These are phyloP conservation scores for Prietella phreatophila DNA, from an alignment of 2,113 vertebrate species.

Conservation along the genomic window DNA sequence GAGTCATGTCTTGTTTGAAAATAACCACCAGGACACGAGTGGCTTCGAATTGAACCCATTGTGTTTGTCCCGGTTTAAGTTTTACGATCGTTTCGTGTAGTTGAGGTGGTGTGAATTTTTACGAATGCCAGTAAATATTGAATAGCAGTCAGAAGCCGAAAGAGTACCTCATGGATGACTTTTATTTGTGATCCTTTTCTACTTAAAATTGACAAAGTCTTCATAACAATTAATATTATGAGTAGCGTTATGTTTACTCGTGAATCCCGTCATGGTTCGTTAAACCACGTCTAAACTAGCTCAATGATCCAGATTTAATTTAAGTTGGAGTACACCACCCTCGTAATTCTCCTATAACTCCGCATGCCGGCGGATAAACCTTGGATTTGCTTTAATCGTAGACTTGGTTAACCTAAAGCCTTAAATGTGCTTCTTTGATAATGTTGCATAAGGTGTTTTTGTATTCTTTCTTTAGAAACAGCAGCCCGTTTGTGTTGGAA, in stretches of 20 bases:
- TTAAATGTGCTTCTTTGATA: not conserved
- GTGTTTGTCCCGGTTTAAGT: not conserved
- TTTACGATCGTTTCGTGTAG: not conserved
- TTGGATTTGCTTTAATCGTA: not conserved
- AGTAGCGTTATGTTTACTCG: not conserved
- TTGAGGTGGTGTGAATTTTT: not conserved
- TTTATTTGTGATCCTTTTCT: not conserved
- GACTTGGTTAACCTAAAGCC: not conserved
- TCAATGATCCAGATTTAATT: too few relatives aligned
- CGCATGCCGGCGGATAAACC: not conserved
- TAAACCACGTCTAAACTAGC: not conserved
- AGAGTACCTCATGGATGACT: not conserved
- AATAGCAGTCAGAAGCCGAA: not conserved
- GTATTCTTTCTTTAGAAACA: not conserved
- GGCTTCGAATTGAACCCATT: not conserved
- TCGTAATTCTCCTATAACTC: not conserved
- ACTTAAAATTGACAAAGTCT: not conserved
- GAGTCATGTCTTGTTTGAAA: not conserved
- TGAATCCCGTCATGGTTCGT: not conserved
- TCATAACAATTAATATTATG: not conserved
- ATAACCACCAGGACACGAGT: not conserved
- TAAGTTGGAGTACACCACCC: not conserved
- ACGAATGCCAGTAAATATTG: not conserved
- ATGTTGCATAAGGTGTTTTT: not conserved
- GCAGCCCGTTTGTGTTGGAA: not conserved